Base-by-base conservation (phyloP, 2,888 invertebrate species). In the Drosophila multiciliata region DNA sequence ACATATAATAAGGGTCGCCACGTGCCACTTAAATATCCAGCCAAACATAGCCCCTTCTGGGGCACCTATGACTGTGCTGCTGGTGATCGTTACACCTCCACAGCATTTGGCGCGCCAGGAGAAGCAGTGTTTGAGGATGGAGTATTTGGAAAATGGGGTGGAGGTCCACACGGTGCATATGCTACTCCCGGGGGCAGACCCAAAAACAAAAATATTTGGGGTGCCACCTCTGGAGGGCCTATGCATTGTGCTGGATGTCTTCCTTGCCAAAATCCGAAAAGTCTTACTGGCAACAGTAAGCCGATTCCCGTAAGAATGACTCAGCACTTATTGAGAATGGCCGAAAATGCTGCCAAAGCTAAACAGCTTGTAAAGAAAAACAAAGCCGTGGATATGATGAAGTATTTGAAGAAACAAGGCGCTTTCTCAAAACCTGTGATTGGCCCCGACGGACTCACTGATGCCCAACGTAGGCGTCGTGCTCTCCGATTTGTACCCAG, bases 1-100 rank as follows among this genome's bases (percentile, higher is more conserved):
- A 95, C 95, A 73, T 84, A 91, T 23, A 92, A 93, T 11, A 92
- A 93, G 1, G 95, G 95, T 87, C 93, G 2, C 3, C 45, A 15
- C 1, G 9, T 38, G 6, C 17, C 64, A 4, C 81, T 87, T 0
- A 35, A 38, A 20, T 86, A 89, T 70, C 89, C 90, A 0, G 66
- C 65, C 9, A 68, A 73, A 1, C 52, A 76, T 1, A 50, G n/a
- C 60, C 84, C 80, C 32, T 91, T 88, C 49, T 83, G 79, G 75
- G 80, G 79, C 32, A 63, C 78, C 49, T 86, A 88, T 33, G 83
- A 91, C 40, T 91, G 91, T 69, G 92, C 88, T 0, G 72, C 76
- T 1, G 85, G 82, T 12, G 88, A 83, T 57, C 82, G 63, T 0
- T 88, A 66, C 40, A 75, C 68, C 40, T 75, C 72, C 58, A 82